These are phyloP conservation scores for Heliconius eleuchia DNA, from an alignment of 1,140 invertebrate species.

Conservation along the genomic window DNA sequence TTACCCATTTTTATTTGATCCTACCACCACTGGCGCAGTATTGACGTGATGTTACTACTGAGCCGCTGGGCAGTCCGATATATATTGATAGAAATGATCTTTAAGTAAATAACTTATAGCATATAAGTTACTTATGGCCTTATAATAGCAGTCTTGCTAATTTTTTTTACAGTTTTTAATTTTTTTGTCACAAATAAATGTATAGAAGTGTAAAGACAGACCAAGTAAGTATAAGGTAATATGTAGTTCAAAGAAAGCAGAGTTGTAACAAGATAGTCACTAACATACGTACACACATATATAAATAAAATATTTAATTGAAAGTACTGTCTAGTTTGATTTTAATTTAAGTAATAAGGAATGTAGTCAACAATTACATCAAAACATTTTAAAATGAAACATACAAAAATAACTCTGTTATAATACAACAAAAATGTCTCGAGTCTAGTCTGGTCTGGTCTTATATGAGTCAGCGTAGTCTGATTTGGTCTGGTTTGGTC, in stretches of 20 bases:
- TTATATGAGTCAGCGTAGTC: background rate
- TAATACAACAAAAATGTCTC: background rate
- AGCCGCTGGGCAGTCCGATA: background rate
- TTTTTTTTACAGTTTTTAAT: background rate
- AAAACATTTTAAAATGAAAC: background rate
- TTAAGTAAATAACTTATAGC: background rate
- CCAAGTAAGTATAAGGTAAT: background rate
- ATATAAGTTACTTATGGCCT: background rate
- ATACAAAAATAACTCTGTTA: background rate
- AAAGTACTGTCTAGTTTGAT: background rate
- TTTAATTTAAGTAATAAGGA: conserved; percentile 2
- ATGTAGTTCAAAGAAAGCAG: background rate
- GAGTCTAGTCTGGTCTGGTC: background rate
- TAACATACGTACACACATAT: background rate
- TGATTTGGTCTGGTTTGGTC: background rate
- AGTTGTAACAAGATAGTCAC: background rate
- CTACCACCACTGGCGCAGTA: background rate
- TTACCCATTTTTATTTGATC: background rate
- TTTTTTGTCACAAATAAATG: background rate
- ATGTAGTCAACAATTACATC: background rate
- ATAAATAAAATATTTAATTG: background rate
- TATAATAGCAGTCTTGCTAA: background rate
- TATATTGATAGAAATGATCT: background rate
- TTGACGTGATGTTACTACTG: background rate
- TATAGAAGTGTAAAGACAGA: background rate